Evolutionary conservation across 1,140 invertebrate genomes (phyloP), one percentile per base, ranked within the genome.

Genomic region (Trichonephila inaurata): DNA sequence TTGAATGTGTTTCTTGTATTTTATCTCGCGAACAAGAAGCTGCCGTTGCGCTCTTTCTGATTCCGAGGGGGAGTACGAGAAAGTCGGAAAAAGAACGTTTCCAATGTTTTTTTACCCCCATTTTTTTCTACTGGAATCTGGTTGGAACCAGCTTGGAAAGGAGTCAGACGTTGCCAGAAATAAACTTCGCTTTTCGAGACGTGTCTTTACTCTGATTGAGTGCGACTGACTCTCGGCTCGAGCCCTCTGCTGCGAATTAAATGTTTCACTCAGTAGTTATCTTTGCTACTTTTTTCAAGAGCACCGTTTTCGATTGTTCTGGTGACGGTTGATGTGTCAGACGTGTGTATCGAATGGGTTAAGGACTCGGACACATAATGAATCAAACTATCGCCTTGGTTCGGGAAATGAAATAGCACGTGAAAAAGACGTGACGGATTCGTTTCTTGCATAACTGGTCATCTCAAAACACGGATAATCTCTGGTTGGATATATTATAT

Each of bases 111-210:
- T 69, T 77, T 19, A 33, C 33, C 72, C 72, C 72, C 72, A 77
- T 77, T 77, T 77, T 77, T 77, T 77, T 33, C 3, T 40, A 40
- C 33, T 77, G 28, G 72, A 77, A 58, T 58, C 14, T 16, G 33
- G 72, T 77, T 77, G 1, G n/a, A 77, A 33, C 12, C 82, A 85
- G 28, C 40, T 89, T 66, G 60, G 62, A 60, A 62, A 62, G 62
- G 18, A 69, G 69, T 89, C 33, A 89, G 28, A 33, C 33, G 51
- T 19, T n/a, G 58, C 72, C 72, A 77, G 72, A 77, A 77, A 77
- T 77, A 77, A 77, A 77, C 72, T 18, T 28, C 7, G 18, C 28
- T 40, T 64, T 28, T 77, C 72, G 14, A 77, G 14, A 77, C 72
- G 28, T 33, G 33, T 40, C 33, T 19, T 77, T 77, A 77, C 72